Evolutionary conservation across 2,797 vertebrate genomes (phyloP).

Genomic region (Myripristis jacobus): DNA sequence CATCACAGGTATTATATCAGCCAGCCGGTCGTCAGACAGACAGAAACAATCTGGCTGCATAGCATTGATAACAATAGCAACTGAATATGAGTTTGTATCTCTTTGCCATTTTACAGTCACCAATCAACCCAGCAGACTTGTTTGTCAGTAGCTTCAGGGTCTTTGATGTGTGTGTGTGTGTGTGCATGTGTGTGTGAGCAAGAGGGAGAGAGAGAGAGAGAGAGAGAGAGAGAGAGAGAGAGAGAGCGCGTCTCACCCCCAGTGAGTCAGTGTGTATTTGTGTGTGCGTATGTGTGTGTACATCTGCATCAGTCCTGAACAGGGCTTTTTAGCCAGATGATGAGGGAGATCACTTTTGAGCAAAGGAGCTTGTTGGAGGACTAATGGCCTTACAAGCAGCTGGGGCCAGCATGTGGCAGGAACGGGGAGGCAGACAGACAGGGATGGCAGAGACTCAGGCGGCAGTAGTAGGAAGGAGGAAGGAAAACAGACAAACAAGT

Average conservation of each 20-base stretch:
- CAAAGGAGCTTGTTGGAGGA: constrained; percentile 33
- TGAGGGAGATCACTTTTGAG: constrained; percentile 36
- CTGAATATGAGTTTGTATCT: constrained; percentile 28
- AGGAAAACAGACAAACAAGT: constrained; percentile 9
- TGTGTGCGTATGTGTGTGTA: background rate
- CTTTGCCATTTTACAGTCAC: constrained; percentile 26
- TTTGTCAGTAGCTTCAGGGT: constrained; percentile 5
- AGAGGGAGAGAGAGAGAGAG: too few species aligned
- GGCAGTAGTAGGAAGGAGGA: too few species aligned
- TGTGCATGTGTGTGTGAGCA: constrained; percentile 5
- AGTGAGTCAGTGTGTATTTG: background rate
- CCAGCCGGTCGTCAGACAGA: constrained; percentile 19
- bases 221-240: too few species aligned
- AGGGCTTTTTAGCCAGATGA: constrained; percentile 43
- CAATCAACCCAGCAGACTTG: background rate
- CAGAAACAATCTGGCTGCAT: constrained; percentile 22
- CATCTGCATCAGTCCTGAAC: background rate
- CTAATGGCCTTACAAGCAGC: constrained; percentile 49
- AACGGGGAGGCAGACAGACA: background rate
- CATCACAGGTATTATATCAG: constrained; percentile 19
- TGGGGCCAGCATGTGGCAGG: constrained; percentile 7
- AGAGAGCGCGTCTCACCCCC: too few species aligned
- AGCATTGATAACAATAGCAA: constrained; percentile 27
- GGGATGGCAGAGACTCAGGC: background rate
- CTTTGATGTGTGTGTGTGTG: constrained; percentile 12